phyloP scores from a whole-genome alignment of 2,113 vertebrate genomes.

The Hipposideros armiger region DNA sequence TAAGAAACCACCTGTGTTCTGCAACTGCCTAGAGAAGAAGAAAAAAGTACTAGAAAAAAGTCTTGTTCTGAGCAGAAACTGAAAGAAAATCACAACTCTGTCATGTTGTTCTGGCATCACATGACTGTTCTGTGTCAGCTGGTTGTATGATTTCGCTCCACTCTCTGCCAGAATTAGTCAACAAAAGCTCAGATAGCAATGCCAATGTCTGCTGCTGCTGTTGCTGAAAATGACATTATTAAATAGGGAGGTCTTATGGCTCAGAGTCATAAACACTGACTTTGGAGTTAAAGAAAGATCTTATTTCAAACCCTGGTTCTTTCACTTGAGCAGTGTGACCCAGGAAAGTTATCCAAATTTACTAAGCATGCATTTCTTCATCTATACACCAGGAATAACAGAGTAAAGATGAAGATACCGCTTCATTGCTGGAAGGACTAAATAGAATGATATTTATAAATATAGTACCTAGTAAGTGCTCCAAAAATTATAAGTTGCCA shows the following conservation, averaged over 20 bases:
- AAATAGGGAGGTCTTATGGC: background rate
- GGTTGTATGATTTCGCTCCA: background rate
- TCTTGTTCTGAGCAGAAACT: background rate
- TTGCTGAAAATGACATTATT: background rate
- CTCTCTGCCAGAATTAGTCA: background rate
- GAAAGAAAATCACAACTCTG: background rate
- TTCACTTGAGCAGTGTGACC: background rate
- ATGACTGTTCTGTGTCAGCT: background rate
- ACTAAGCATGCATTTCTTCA: background rate
- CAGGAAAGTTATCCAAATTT: background rate
- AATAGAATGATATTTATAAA: background rate
- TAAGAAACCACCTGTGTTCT: background rate
- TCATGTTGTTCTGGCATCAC: background rate
- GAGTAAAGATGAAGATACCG: background rate
- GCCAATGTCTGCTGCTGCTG: background rate
- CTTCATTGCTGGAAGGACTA: background rate
- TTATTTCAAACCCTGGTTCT: background rate
- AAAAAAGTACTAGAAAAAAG: background rate
- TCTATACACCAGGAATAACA: background rate
- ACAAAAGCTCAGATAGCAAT: background rate
- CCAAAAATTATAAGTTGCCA: background rate
- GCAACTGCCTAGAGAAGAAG: background rate
- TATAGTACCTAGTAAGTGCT: background rate
- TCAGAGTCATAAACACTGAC: background rate
- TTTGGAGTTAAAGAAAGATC: background rate